phyloP scores from a whole-genome alignment of 2,797 vertebrate species.

The Siniperca obscura region DNA sequence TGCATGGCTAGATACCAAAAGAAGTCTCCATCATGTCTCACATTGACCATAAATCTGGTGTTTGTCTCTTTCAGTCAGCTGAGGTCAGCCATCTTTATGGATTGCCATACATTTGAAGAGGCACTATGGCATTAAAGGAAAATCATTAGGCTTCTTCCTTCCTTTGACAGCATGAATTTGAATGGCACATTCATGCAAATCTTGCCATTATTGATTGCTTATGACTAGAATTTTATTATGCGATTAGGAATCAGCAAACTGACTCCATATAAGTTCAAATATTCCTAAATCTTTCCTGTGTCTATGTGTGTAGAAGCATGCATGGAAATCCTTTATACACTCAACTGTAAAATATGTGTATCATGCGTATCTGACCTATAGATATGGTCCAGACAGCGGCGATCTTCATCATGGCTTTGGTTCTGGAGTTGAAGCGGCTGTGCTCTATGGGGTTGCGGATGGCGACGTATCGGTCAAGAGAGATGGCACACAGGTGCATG shows the following conservation, averaged over 20 bases:
- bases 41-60: neutral
- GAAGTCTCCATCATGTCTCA: neutral
- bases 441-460: slow-evolving; percentile 99
- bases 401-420: slow-evolving; percentile 99
- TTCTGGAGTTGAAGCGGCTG: slow-evolving; percentile 99
- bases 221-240: neutral
- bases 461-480: slow-evolving; percentile 97
- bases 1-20: neutral
- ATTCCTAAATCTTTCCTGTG: no score
- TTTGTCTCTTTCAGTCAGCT: neutral
- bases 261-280: no score
- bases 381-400: slow-evolving; percentile 99
- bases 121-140: no score
- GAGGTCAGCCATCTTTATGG: neutral
- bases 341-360: neutral
- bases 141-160: slow-evolving; percentile 12
- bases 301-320: neutral
- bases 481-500: slow-evolving; percentile 99
- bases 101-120: neutral
- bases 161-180: neutral
- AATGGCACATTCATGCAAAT: slow-evolving; percentile 15
- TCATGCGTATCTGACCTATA: slow-evolving; percentile 86
- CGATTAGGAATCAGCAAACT: neutral
- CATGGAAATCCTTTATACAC: neutral
- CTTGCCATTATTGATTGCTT: neutral